Base-by-base conservation (phyloP, 2,797 vertebrate genomes). In the Schizopygopsis malacanthus region DNA sequence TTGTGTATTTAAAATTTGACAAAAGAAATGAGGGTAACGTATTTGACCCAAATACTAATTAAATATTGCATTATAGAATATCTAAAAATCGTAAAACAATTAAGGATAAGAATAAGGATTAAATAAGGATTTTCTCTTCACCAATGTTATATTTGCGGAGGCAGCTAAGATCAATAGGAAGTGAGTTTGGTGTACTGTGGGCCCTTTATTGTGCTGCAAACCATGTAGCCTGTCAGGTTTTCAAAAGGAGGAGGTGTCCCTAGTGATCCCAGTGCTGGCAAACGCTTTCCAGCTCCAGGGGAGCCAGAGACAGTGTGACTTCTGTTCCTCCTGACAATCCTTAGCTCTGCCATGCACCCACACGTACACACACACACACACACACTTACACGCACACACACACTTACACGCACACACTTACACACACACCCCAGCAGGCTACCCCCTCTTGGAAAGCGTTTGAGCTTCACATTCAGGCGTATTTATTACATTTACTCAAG, bases 91-190 rank as follows among this genome's bases (percentile, higher is more conserved):
- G 87, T 94, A n/a, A n/a, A n/a, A n/a, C n/a, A n/a, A n/a, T n/a
- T n/a, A n/a, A n/a, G n/a, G n/a, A n/a, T n/a, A n/a, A n/a, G n/a
- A n/a, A n/a, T n/a, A n/a, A n/a, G n/a, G n/a, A n/a, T n/a, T n/a
- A n/a, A n/a, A n/a, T n/a, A n/a, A n/a, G n/a, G n/a, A n/a, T 91
- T 67, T 88, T 90, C 79, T 88, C 82, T 89, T 89, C 89, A 87
- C 81, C 91, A 88, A 82, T 89, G 89, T 70, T 91, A 86, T 91
- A 90, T 79, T 43, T 78, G 84, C 91, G 89, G 91, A 86, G 91
- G 82, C 91, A 90, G 91, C 50, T 25, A 84, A 90, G 91, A 96
- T 95, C 95, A 90, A 94, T 94, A 94, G 94, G 93, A 93, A 96
- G 82, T 78, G 90, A 93, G 93, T 92, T 89, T 52, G 91, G 80